Conservation (phyloP, 1,140 invertebrate species). For the Hermetia illucens region DNA sequence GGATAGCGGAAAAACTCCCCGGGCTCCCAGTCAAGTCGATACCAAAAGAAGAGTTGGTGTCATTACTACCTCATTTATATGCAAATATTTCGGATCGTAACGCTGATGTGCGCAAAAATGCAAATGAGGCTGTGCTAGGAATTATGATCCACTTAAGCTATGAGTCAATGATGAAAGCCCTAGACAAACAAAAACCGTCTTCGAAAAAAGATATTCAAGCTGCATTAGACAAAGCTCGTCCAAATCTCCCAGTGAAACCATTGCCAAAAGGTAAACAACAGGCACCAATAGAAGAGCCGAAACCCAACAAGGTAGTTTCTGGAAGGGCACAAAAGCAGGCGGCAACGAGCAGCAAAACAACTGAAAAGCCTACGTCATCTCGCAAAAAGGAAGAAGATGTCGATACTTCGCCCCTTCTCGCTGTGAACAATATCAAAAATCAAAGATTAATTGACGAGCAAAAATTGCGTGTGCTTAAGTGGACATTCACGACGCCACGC, state of each 20-base stretch:
- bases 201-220: constrained; percentile 67
- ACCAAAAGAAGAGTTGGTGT: constrained; percentile 63
- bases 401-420: constrained; percentile 64
- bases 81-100: constrained; percentile 80
- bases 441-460: constrained; percentile 86
- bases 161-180: constrained; percentile 60
- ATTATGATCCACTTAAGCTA: constrained; percentile 89
- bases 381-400: constrained; percentile 79
- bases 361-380: constrained; percentile 31
- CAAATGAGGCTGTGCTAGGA: constrained; percentile 75
- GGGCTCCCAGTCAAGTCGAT: constrained; percentile 52
- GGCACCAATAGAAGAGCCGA: constrained; percentile 30
- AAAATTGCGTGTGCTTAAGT: constrained; percentile 82
- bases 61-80: constrained; percentile 68
- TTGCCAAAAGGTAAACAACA: constrained; percentile 42
- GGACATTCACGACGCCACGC: constrained; percentile 89
- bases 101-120: constrained; percentile 79
- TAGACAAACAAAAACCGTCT: constrained; percentile 75
- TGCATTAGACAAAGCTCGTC: constrained; percentile 71
- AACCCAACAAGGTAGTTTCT: constrained; percentile 39
- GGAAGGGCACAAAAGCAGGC: constrained; percentile 25
- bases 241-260: constrained; percentile 71
- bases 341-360: constrained; percentile 35
- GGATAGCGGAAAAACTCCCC: constrained; percentile 71
- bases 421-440: constrained; percentile 77